These are phyloP conservation scores for Cantharis rufa DNA, from an alignment of 2,888 invertebrate genomes.

Conservation along the genomic window DNA sequence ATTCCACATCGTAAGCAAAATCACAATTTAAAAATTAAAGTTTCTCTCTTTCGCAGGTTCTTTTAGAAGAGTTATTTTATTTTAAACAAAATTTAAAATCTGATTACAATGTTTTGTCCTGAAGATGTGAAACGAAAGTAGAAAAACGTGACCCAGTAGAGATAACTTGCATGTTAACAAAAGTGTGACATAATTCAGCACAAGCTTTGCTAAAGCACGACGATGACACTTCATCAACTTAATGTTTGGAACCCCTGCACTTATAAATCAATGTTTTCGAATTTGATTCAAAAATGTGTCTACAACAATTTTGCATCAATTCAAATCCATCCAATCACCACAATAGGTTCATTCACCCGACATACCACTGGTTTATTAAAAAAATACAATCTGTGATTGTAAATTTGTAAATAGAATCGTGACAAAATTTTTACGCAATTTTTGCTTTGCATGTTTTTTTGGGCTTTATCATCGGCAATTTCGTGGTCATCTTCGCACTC, in stretches of 20 bases:
- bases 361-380: slow-evolving; percentile 57
- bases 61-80: too few relatives aligned
- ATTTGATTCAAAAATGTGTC: slow-evolving; percentile 5
- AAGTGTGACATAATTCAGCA: background rate
- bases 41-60: too few relatives aligned
- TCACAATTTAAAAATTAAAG: too few relatives aligned
- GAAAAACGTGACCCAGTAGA: background rate
- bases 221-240: background rate
- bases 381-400: background rate
- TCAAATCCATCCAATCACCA: slow-evolving; percentile 33
- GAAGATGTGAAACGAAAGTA: background rate
- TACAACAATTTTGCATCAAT: slow-evolving; percentile 31
- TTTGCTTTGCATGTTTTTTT: slow-evolving; percentile 24
- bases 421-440: background rate
- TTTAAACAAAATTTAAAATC: too few relatives aligned
- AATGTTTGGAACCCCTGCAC: background rate
- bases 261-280: background rate
- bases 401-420: background rate
- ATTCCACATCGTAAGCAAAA: too few relatives aligned
- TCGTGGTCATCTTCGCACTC: slow-evolving; percentile 22
- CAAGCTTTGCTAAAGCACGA: background rate
- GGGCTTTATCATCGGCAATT: slow-evolving; percentile 8
- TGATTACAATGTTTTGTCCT: too few relatives aligned
- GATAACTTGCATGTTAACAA: background rate
- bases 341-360: slow-evolving; percentile 51